Percentiles rank a stretch among this genome's conserved stretches.
phyloP scores from a whole-genome alignment of 2,888 invertebrate genomes.

The Apodemia mormo region DNA sequence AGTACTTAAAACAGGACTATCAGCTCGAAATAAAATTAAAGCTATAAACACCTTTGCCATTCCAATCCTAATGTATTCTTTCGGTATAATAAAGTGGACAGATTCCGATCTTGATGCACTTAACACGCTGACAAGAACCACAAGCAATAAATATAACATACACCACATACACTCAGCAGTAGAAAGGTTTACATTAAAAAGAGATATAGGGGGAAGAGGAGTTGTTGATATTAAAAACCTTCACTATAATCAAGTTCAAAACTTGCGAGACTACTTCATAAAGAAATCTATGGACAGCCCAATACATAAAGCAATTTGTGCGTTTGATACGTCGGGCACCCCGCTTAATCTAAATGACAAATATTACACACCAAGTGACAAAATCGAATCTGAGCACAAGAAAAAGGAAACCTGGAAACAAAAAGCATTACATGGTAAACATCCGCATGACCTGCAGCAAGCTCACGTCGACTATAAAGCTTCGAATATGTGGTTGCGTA shows the following conservation, averaged over 20 bases:
- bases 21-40: not conserved
- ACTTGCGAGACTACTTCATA: conserved; percentile 15
- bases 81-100: conserved; percentile 14
- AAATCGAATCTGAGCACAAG: not conserved
- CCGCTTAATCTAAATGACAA: conserved; percentile 6
- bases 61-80: not conserved
- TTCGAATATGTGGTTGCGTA: too few relatives aligned
- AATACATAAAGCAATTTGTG: too few relatives aligned
- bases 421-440: not conserved
- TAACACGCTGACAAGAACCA: not conserved
- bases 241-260: conserved; percentile 8
- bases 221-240: too few relatives aligned
- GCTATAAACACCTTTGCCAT: too few relatives aligned
- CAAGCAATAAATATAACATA: too few relatives aligned
- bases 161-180: too few relatives aligned
- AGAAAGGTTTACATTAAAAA: conserved; percentile 10
- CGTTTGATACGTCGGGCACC: not conserved
- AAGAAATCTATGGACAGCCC: not conserved
- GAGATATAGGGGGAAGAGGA: conserved; percentile 9
- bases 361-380: not conserved
- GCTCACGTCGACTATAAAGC: too few relatives aligned
- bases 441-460: too few relatives aligned
- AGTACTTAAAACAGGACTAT: conserved; percentile 19
- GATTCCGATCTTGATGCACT: not conserved
- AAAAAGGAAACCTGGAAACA: not conserved